phyloP scores from a whole-genome alignment of 2,888 invertebrate genomes.

The Seira sanloemensis region DNA sequence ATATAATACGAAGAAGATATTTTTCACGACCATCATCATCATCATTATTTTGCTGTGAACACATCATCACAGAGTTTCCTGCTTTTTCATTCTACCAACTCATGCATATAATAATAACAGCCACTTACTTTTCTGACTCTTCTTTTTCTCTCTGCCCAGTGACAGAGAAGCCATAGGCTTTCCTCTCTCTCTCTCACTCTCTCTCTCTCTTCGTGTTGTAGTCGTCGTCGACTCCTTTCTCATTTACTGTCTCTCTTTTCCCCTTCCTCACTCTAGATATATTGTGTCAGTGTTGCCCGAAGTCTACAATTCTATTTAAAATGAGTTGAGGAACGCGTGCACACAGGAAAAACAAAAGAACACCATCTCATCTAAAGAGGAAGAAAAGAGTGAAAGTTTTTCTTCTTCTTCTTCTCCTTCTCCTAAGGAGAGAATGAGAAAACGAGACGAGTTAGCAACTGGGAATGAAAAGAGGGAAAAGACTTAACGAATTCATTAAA shows the following conservation, averaged over 20 bases:
- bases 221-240: constrained; percentile 20
- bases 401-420: not conserved
- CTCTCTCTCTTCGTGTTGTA: constrained; percentile 19
- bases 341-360: constrained; percentile 65
- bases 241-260: constrained; percentile 22
- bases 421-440: constrained; percentile 32
- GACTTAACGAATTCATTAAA: constrained; percentile 68
- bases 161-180: constrained; percentile 46
- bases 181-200: constrained; percentile 15
- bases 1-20: constrained; percentile 9
- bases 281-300: constrained; percentile 26
- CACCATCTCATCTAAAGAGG: constrained; percentile 26
- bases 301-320: constrained; percentile 61
- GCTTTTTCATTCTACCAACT: constrained; percentile 46
- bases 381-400: constrained; percentile 11
- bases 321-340: constrained; percentile 61
- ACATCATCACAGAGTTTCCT: constrained; percentile 18
- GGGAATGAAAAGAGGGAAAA: constrained; percentile 52
- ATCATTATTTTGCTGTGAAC: constrained; percentile 16
- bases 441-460: constrained; percentile 40
- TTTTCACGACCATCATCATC: constrained; percentile 35
- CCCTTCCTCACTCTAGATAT: constrained; percentile 8
- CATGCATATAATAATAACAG: constrained; percentile 60
- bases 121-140: constrained; percentile 54
- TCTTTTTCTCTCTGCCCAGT: constrained; percentile 51